Evolutionary conservation across 2,113 vertebrate genomes (phyloP).

Genomic region (Grammomys surdaster): DNA sequence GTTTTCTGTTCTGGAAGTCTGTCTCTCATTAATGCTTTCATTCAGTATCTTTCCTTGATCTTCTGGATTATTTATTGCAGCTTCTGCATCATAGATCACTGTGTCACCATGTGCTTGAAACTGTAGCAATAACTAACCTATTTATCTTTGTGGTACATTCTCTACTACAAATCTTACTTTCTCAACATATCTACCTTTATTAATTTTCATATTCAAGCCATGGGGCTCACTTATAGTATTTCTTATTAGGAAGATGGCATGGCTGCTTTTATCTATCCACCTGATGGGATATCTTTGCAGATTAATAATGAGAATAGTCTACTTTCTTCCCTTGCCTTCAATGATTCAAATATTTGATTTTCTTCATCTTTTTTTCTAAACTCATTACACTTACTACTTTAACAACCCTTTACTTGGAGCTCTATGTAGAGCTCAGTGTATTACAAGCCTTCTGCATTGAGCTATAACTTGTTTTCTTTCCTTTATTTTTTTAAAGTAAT

Average conservation of each 20-base stretch:
- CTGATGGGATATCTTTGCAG: not conserved
- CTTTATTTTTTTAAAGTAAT: not conserved
- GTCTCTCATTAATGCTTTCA: not conserved
- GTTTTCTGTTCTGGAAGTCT: not conserved
- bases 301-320: not conserved
- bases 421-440: not conserved
- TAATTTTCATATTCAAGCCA: not conserved
- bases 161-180: not conserved
- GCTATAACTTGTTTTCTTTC: not conserved
- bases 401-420: not conserved
- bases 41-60: too few species aligned
- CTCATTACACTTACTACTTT: not conserved
- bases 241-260: not conserved
- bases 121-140: too few species aligned
- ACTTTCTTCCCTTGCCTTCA: not conserved
- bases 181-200: not conserved
- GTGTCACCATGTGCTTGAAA: not conserved
- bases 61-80: not conserved
- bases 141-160: not conserved
- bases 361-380: not conserved
- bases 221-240: too few species aligned
- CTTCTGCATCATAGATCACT: not conserved
- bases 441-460: not conserved
- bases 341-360: not conserved
- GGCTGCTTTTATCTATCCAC: not conserved